These are phyloP conservation scores for Eurypyga helias DNA, from an alignment of 2,113 vertebrate species.

Conservation along the genomic window DNA sequence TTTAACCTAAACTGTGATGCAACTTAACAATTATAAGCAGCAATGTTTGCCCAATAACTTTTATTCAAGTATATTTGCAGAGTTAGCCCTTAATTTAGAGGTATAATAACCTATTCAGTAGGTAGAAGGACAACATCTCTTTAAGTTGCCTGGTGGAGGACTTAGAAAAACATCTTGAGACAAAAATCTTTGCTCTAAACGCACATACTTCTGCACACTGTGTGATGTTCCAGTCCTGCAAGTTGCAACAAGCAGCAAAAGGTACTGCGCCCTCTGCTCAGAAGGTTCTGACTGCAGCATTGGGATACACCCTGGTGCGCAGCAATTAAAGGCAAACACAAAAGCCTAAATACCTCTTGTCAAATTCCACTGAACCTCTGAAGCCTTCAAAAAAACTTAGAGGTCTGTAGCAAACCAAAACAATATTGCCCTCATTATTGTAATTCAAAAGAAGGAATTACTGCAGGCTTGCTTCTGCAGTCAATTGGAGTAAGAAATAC, in stretches of 20 bases:
- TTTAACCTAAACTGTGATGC: not conserved
- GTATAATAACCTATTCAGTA: not conserved
- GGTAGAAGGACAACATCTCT: not conserved
- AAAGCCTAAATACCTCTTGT: slow-evolving; percentile 21
- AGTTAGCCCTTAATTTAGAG: not conserved
- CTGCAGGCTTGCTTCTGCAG: not conserved
- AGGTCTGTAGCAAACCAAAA: not conserved
- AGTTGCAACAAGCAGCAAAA: not conserved
- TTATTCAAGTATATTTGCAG: not conserved
- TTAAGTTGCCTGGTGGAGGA: not conserved
- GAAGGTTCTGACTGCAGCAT: not conserved
- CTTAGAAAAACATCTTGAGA: not conserved
- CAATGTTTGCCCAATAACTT: not conserved
- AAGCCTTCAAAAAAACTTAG: not conserved
- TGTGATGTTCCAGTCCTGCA: not conserved
- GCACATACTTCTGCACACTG: not conserved
- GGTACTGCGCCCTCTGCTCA: not conserved
- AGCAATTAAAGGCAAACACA: slow-evolving; percentile 3
- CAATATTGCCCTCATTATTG: not conserved
- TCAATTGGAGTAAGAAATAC: not conserved
- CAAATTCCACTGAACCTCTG: slow-evolving; percentile 40
- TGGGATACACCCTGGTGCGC: not conserved
- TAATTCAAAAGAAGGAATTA: not conserved
- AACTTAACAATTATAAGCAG: not conserved
- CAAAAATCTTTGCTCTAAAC: not conserved